A percentile compares a stretch with the other conserved stretches of the same genome.
These are phyloP conservation scores for Gallinago undulata DNA, from an alignment of 2,113 vertebrate species.

Conservation along the genomic window DNA sequence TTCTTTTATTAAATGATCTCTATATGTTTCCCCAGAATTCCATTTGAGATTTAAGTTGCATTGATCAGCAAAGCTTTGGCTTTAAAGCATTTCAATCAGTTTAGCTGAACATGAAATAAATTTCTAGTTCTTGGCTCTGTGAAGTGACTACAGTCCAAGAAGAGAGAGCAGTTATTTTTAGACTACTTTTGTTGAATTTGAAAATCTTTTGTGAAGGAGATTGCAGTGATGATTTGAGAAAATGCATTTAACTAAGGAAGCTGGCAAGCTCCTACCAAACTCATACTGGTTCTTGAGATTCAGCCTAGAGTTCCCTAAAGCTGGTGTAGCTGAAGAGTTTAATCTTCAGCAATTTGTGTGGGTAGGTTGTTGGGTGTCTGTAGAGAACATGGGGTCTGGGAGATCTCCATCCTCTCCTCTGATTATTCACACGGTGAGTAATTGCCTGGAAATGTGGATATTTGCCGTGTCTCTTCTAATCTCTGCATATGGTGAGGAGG, in stretches of 20 bases:
- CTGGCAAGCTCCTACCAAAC: not conserved
- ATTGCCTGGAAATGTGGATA: not conserved
- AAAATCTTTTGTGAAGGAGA: not conserved
- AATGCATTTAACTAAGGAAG: not conserved
- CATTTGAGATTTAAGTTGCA: not conserved
- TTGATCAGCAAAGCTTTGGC: not conserved
- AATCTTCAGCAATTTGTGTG: not conserved
- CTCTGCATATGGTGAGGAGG: not conserved
- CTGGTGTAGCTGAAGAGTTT: not conserved
- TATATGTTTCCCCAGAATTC: not conserved
- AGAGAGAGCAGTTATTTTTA: not conserved
- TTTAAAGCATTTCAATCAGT: not conserved
- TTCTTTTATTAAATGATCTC: not conserved
- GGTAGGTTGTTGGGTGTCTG: not conserved
- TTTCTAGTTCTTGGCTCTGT: not conserved
- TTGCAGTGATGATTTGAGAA: not conserved
- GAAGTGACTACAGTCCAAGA: not conserved
- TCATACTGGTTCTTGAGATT: not conserved
- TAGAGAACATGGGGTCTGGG: not conserved
- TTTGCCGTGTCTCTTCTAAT: not conserved
- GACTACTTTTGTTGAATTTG: not conserved
- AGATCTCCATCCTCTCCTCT: not conserved
- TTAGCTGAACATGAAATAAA: not conserved
- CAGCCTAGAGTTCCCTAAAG: not conserved
- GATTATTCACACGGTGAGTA: not conserved